phyloP scores from a whole-genome alignment of 2,113 vertebrate genomes.

The Poicephalus meyeri region DNA sequence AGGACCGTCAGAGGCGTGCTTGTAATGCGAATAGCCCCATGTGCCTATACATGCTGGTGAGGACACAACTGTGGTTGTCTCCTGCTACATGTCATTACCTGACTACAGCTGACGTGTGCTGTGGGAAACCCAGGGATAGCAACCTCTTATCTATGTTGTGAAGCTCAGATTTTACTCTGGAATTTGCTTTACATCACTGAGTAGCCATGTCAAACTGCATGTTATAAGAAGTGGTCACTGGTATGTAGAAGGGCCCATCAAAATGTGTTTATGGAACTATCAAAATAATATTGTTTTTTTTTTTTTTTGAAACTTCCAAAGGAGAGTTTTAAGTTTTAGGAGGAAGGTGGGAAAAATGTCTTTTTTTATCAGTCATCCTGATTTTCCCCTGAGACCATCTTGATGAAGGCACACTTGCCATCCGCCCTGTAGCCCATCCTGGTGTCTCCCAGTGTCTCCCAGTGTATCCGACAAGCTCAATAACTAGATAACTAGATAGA shows the following conservation, averaged over 20 bases:
- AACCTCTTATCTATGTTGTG: not conserved
- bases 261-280: not conserved
- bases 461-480: not conserved
- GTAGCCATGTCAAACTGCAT: not conserved
- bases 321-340: not conserved
- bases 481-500: not conserved
- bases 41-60: too few relatives aligned
- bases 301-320: not conserved
- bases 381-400: not conserved
- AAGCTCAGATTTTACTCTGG: not conserved
- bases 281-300: not conserved
- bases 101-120: not conserved
- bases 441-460: not conserved
- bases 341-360: not conserved
- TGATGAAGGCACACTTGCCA: not conserved
- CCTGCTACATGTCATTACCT: accelerated
- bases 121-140: not conserved
- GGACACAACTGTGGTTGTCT: accelerated
- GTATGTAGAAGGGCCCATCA: not conserved
- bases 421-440: not conserved
- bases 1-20: not conserved
- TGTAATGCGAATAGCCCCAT: accelerated
- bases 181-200: not conserved
- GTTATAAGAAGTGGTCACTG: accelerated
- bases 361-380: not conserved